Conservation (phyloP, 2,797 vertebrate genomes). For the Urosaurus nigricauda region DNA sequence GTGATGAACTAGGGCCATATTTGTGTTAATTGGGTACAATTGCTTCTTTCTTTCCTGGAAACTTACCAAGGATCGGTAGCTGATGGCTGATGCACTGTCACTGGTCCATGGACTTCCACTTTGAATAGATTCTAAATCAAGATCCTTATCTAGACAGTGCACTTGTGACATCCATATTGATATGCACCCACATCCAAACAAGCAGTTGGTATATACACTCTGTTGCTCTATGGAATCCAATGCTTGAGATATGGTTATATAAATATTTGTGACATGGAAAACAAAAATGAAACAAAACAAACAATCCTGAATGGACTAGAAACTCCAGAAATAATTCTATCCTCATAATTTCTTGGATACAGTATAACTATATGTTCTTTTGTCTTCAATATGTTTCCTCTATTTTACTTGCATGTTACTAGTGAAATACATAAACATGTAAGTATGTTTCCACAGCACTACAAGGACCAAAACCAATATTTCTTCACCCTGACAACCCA, state of each 20-base stretch:
- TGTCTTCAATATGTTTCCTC: neutral
- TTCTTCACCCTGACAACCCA: neutral
- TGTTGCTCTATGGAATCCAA: neutral
- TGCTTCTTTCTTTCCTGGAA: no score
- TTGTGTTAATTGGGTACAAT: no score
- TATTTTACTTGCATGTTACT: neutral
- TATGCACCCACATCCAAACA: no score
- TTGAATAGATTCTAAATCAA: no score
- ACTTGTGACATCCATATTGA: no score
- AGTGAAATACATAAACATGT: neutral
- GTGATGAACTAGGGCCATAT: no score
- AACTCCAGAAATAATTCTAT: neutral
- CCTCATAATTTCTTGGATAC: neutral
- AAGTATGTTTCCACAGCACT: neutral
- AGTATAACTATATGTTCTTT: neutral
- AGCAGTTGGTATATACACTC: neutral
- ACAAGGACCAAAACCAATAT: neutral
- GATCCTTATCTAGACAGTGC: no score
- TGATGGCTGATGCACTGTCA: no score
- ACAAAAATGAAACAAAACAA: neutral
- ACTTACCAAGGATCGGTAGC: no score
- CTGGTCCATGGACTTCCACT: no score
- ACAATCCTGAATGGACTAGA: neutral
- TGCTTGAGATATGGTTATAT: neutral
- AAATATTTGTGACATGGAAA: neutral